Percentiles rank a stretch among this genome's conserved stretches.
phyloP scores from a whole-genome alignment of 2,888 invertebrate genomes.

The Diabrotica balteata region DNA sequence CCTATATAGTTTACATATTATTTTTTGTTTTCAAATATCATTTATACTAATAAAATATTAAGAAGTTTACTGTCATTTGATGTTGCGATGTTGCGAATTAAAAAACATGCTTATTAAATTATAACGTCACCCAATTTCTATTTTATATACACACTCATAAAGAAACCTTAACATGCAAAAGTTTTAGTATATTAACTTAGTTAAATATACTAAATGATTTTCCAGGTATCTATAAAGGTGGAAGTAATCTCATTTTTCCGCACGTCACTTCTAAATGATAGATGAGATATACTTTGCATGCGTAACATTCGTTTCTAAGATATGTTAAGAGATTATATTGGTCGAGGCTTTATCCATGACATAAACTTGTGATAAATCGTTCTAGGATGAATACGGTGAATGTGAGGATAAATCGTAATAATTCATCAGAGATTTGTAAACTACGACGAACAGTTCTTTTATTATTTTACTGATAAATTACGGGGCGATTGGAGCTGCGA shows the following conservation, averaged over 20 bases:
- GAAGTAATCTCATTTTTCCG: conserved; percentile 1
- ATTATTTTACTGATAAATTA: background rate
- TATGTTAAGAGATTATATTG: conserved; percentile 1
- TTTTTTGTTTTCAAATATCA: too few species aligned
- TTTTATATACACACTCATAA: too few species aligned
- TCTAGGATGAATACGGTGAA: background rate
- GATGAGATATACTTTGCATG: background rate
- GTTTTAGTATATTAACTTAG: too few species aligned
- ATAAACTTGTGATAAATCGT: background rate
- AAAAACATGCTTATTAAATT: too few species aligned
- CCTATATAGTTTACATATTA: too few species aligned
- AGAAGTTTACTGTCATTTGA: too few species aligned
- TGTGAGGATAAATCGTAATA: conserved; percentile 1
- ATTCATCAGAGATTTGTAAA: conserved; percentile 1
- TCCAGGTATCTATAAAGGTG: background rate
- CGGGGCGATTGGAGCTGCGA: too few species aligned
- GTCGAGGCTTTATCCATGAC: background rate
- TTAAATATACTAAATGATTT: background rate
- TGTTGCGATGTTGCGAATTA: too few species aligned
- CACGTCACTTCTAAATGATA: conserved; percentile 1
- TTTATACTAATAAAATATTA: too few species aligned
- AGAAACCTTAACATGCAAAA: too few species aligned
- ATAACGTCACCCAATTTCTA: too few species aligned
- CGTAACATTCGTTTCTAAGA: conserved; percentile 1
- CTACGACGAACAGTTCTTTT: background rate